These are phyloP conservation scores for Dascillus cervinus DNA, from an alignment of 2,888 invertebrate genomes.

Conservation along the genomic window DNA sequence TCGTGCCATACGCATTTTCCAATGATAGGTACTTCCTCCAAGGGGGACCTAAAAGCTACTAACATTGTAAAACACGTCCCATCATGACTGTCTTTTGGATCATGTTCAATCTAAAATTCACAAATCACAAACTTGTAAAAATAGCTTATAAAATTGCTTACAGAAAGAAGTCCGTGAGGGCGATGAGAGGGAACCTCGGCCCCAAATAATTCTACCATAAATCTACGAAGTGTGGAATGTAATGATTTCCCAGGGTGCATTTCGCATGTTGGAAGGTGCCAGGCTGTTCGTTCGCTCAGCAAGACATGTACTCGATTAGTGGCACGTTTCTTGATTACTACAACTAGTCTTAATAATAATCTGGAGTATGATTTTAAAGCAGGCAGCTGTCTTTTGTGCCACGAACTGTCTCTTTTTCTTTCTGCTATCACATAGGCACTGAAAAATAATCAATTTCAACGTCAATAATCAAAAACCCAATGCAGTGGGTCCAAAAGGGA, in stretches of 20 bases:
- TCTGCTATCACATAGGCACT: slow-evolving; percentile 16
- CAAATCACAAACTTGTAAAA: background rate
- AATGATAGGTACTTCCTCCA: slow-evolving; percentile 80
- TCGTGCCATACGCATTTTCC: slow-evolving; percentile 90
- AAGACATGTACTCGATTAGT: slow-evolving; percentile 80
- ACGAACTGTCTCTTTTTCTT: slow-evolving; percentile 36
- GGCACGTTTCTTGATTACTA: slow-evolving; percentile 72
- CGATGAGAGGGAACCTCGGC: slow-evolving; percentile 78
- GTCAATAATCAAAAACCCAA: background rate
- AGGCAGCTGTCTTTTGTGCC: slow-evolving; percentile 70
- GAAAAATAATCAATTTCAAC: slow-evolving; percentile 3
- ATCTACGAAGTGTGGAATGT: slow-evolving; percentile 78
- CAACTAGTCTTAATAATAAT: slow-evolving; percentile 68
- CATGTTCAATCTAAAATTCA: slow-evolving; percentile 53
- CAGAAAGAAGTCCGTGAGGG: slow-evolving; percentile 70
- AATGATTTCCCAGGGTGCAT: slow-evolving; percentile 79
- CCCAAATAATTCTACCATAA: slow-evolving; percentile 88
- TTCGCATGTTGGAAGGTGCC: slow-evolving; percentile 82
- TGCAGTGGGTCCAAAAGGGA: slow-evolving; percentile 2
- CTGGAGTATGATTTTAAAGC: slow-evolving; percentile 60
- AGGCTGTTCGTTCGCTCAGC: slow-evolving; percentile 73
- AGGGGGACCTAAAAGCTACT: slow-evolving; percentile 73
- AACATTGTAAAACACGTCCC: slow-evolving; percentile 76
- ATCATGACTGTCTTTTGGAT: slow-evolving; percentile 52
- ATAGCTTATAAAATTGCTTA: slow-evolving; percentile 20